A percentile compares a stretch with the other conserved stretches of the same genome.
These are phyloP conservation scores for Plagodis dolabraria DNA, from an alignment of 2,888 invertebrate genomes.

Conservation along the genomic window DNA sequence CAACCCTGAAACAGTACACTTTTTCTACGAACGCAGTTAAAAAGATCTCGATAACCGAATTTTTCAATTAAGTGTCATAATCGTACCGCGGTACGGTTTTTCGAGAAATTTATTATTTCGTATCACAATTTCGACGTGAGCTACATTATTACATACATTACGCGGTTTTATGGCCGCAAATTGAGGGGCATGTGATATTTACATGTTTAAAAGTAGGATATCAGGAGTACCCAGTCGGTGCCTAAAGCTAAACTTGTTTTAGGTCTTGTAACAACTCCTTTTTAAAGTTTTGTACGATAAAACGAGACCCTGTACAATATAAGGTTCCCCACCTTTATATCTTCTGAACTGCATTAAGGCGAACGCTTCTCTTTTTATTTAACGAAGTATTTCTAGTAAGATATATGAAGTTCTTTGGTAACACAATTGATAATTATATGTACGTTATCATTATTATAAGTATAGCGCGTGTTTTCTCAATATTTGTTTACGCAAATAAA, in stretches of 20 bases:
- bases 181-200: slow-evolving; percentile 48
- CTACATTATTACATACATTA: slow-evolving; percentile 27
- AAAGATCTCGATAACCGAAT: slow-evolving; percentile 73
- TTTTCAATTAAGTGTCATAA: slow-evolving; percentile 83
- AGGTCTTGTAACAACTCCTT: slow-evolving; percentile 1
- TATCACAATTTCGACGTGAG: slow-evolving; percentile 22
- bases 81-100: slow-evolving; percentile 61
- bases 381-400: no score
- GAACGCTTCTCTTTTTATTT: no score
- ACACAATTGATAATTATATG: no score
- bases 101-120: slow-evolving; percentile 73
- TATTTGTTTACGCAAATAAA: no score
- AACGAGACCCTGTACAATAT: no score
- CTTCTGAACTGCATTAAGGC: no score
- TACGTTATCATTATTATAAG: no score
- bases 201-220: slow-evolving; percentile 46
- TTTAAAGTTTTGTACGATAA: background rate
- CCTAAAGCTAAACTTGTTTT: slow-evolving; percentile 21
- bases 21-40: slow-evolving; percentile 80
- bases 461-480: no score
- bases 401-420: no score
- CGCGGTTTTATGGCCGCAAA: slow-evolving; percentile 57
- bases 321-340: no score
- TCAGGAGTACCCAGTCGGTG: slow-evolving; percentile 58
- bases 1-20: slow-evolving; percentile 54